Evolutionary conservation across 2,113 vertebrate species (phyloP).

Genomic region (Thamnaconus septentrionalis): DNA sequence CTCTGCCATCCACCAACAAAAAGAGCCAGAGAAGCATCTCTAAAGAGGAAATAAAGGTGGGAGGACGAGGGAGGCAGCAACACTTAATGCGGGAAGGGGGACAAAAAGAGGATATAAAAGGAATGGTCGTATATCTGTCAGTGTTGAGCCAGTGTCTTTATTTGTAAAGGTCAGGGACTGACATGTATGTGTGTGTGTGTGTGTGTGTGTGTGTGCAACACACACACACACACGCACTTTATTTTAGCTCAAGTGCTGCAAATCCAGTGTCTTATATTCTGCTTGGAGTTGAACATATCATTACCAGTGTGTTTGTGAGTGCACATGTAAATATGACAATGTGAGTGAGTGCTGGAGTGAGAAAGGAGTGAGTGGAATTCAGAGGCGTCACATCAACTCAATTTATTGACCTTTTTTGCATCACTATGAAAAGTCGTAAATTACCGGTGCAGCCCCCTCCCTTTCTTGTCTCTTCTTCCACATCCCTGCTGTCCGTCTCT

Average conservation of each 20-base stretch:
- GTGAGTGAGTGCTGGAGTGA: conserved; percentile 2
- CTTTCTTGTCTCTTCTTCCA: conserved; percentile 10
- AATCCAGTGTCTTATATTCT: background rate
- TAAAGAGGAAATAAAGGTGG: background rate
- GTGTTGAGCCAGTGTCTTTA: conserved; percentile 36
- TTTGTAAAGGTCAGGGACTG: conserved; percentile 41
- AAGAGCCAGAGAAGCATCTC: no score
- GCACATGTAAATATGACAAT: background rate
- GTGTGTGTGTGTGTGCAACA: background rate
- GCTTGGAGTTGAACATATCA: background rate
- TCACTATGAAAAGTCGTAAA: conserved; percentile 68
- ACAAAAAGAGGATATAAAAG: conserved; percentile 27
- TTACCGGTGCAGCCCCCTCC: conserved; percentile 35
- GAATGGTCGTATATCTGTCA: conserved; percentile 39
- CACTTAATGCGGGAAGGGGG: conserved; percentile 14
- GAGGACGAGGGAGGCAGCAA: background rate
- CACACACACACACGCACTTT: background rate
- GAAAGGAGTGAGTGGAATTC: background rate
- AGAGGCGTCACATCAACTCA: conserved; percentile 43
- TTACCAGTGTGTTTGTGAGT: background rate
- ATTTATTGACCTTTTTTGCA: conserved; percentile 69
- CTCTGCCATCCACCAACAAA: no score
- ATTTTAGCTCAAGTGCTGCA: background rate
- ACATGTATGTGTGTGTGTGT: no score
- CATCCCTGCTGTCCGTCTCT: background rate